phyloP scores from a whole-genome alignment of 2,797 vertebrate genomes.

The Squalus acanthias region DNA sequence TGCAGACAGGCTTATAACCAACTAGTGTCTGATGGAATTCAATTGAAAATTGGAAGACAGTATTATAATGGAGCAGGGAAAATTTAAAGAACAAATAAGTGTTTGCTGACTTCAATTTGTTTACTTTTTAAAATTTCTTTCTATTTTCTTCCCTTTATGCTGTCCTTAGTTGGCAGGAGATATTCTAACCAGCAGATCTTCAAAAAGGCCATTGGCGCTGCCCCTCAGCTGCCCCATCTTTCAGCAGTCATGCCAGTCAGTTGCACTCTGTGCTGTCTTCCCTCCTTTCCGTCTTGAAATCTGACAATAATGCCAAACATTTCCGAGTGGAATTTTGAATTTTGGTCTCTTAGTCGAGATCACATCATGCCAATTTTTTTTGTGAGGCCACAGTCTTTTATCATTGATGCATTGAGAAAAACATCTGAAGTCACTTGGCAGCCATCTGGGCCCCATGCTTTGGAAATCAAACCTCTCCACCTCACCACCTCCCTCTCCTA shows the following conservation, averaged over 20 bases:
- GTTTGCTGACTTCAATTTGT: neutral
- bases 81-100: neutral
- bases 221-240: neutral
- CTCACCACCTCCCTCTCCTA: no score
- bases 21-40: neutral
- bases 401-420: neutral
- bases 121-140: neutral
- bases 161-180: neutral
- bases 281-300: neutral
- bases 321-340: neutral
- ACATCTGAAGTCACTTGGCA: neutral
- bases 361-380: neutral
- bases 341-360: neutral
- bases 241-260: neutral
- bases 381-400: neutral
- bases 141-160: neutral
- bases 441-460: neutral
- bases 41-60: neutral
- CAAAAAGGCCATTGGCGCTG: neutral
- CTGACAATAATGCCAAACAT: neutral
- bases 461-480: neutral
- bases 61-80: neutral
- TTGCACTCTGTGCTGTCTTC: neutral
- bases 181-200: neutral
- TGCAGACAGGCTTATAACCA: neutral